A percentile compares a stretch with the other conserved stretches of the same genome.
These are phyloP conservation scores for Callaeas wilsoni DNA, from an alignment of 2,113 vertebrate genomes.

Conservation along the genomic window DNA sequence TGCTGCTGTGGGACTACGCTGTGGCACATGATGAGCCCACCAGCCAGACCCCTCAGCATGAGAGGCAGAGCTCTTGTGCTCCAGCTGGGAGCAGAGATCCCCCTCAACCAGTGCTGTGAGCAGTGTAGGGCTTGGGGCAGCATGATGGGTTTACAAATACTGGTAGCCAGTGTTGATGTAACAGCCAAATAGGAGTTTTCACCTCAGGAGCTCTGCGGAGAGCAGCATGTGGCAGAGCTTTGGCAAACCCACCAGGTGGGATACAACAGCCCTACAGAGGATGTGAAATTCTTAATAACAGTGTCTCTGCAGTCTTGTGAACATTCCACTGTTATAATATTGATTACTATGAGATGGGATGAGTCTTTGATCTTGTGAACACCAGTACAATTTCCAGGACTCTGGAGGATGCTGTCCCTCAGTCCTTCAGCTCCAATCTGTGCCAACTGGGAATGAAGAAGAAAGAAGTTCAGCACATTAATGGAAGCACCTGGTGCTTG, in stretches of 20 bases:
- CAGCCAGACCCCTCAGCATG: neutral
- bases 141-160: neutral
- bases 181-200: neutral
- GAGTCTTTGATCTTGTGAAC: neutral
- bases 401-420: neutral
- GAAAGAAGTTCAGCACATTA: neutral
- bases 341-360: neutral
- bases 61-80: neutral
- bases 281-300: neutral
- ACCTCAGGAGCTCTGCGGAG: neutral
- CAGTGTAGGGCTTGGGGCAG: neutral
- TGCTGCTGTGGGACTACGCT: neutral
- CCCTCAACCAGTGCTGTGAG: neutral
- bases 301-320: neutral
- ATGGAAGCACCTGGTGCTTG: neutral
- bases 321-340: rapidly evolving
- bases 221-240: neutral
- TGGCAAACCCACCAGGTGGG: neutral
- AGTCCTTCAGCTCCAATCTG: neutral
- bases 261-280: neutral
- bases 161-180: neutral
- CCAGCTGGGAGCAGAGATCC: neutral
- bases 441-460: neutral
- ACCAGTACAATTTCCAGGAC: neutral
- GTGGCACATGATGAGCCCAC: rapidly evolving